Conservation (phyloP, 2,797 vertebrate species). For the Xiphorhynchus erythropygius region DNA sequence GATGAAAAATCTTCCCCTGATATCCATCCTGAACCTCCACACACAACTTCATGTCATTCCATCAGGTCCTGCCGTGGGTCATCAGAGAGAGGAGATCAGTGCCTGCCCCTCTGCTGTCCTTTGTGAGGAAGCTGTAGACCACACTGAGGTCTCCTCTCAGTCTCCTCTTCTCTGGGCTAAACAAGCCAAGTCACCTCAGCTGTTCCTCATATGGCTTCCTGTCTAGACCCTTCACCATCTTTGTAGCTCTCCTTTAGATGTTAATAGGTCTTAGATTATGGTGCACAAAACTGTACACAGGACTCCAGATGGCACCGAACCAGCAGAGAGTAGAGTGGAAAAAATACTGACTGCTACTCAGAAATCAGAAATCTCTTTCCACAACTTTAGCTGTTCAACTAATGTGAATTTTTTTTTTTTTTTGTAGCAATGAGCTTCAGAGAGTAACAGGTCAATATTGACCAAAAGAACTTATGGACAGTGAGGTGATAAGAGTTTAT, state of each 20-base stretch:
- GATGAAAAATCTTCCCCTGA: background rate
- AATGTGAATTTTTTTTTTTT: background rate
- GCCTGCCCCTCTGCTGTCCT: too few relatives aligned
- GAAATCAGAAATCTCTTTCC: background rate
- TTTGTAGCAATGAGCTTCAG: background rate
- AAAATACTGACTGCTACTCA: background rate
- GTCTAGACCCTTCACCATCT: too few relatives aligned
- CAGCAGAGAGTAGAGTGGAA: too few relatives aligned
- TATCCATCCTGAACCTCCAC: background rate
- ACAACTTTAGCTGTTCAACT: background rate
- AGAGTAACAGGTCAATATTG: background rate
- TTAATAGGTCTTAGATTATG: background rate
- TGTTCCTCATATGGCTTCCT: rapidly evolving
- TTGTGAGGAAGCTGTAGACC: background rate
- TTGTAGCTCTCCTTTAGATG: background rate
- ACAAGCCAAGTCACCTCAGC: background rate
- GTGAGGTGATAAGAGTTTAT: background rate
- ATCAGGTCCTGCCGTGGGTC: background rate
- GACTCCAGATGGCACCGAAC: rapidly evolving
- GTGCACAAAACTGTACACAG: background rate
- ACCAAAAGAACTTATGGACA: background rate
- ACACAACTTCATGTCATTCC: background rate
- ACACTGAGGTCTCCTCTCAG: background rate
- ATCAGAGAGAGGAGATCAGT: background rate
- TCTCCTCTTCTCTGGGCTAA: background rate